A percentile compares a stretch with the other conserved stretches of the same genome.
Conservation (phyloP, 2,888 invertebrate genomes). For the Dexiosoma caninum region DNA sequence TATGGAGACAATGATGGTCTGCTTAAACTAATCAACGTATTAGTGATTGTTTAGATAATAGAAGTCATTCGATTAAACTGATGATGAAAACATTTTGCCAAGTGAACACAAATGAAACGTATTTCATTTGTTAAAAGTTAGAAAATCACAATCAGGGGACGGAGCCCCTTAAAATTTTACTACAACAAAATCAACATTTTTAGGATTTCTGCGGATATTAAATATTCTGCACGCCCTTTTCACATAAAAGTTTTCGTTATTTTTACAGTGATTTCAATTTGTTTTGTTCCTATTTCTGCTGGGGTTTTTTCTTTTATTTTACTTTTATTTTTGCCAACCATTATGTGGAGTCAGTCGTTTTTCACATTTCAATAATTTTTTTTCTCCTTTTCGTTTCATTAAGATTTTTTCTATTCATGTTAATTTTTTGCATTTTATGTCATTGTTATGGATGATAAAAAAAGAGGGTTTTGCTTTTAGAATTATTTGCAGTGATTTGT, state of each 20-base stretch:
- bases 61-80: too few species aligned
- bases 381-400: background rate
- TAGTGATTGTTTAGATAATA: too few species aligned
- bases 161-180: too few species aligned
- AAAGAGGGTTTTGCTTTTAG: background rate
- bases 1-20: too few species aligned
- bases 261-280: slow-evolving; percentile 15
- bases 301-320: too few species aligned
- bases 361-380: slow-evolving; percentile 6
- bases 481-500: slow-evolving; percentile 14
- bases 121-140: too few species aligned
- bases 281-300: background rate
- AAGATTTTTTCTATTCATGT: slow-evolving; percentile 4
- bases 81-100: too few species aligned
- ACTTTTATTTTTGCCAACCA: background rate
- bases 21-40: too few species aligned
- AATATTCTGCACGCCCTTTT: background rate
- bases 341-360: slow-evolving; percentile 16
- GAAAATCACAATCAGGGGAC: too few species aligned
- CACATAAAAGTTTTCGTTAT: slow-evolving; percentile 3
- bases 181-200: background rate
- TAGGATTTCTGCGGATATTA: background rate
- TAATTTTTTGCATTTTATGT: slow-evolving; percentile 21
- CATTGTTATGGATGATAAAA: slow-evolving; percentile 17
- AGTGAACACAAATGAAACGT: too few species aligned